Conservation (phyloP, 2,797 vertebrate genomes). For the Myiotriccus ornatus region DNA sequence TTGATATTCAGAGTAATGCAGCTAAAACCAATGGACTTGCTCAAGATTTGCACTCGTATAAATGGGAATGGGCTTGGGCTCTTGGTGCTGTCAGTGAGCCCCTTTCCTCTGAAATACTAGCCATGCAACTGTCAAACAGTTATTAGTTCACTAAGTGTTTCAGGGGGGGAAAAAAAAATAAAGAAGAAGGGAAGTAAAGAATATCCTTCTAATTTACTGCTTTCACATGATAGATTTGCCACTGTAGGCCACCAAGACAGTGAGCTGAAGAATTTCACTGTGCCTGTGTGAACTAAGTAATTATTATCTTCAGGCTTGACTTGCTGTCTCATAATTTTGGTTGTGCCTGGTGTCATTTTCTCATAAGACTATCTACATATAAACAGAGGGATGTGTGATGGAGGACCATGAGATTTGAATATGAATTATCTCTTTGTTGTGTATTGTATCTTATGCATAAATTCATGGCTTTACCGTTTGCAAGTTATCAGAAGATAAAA, state of each 20-base stretch:
- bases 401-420: constrained; percentile 55
- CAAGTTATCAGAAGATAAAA: constrained; percentile 65
- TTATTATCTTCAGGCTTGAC: constrained; percentile 52
- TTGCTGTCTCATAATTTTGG: constrained; percentile 52
- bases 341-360: constrained; percentile 57
- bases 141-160: constrained; percentile 3
- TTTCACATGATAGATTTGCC: not conserved
- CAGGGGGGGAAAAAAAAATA: not conserved
- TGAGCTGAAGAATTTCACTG: constrained; percentile 4
- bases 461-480: constrained; percentile 29
- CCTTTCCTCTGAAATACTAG: not conserved
- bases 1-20: not conserved
- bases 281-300: constrained; percentile 42
- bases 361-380: constrained; percentile 59
- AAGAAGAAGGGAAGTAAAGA: not conserved
- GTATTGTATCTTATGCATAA: constrained; percentile 49
- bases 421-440: constrained; percentile 58
- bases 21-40: not conserved
- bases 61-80: not conserved
- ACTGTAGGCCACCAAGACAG: not conserved
- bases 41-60: not conserved
- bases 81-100: not conserved
- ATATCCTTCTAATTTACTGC: not conserved
- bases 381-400: constrained; percentile 50
- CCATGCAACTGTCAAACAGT: not conserved